Evolutionary conservation across 2,888 invertebrate species (phyloP), one percentile per base, ranked within the genome.

Genomic region (Octonoba sinensis): DNA sequence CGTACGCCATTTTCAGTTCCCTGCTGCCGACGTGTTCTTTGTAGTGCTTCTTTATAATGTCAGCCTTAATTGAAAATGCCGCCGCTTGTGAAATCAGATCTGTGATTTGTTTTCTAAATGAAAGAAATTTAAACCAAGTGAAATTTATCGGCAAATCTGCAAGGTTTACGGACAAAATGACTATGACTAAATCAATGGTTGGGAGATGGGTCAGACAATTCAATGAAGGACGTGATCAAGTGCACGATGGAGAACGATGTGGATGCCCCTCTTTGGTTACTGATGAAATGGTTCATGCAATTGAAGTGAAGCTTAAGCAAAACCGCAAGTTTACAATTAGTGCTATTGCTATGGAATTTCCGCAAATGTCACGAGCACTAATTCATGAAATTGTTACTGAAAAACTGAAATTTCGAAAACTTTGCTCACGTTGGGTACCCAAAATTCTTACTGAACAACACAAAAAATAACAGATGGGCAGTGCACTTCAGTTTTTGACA

Each of bases 161-260:
- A n/a, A n/a, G n/a, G n/a, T n/a, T n/a, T n/a, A n/a, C n/a, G n/a
- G n/a, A n/a, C n/a, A n/a, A n/a, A 57, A 57, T 12, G 2, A 11
- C 57, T 57, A 57, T n/a, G 57, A 16, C 20, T 4, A 22, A 57
- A 20, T 57, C 57, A 57, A 57, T 57, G 57, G 62, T n/a, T n/a
- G n/a, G n/a, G n/a, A 65, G 65, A 18, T 65, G 47, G 22, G 20
- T 44, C 6, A 44, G 66, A 51, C 66, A 66, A 18, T 49, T 66
- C 51, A 66, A 66, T 49, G 66, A 66, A 66, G 66, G 66, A 4
- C 49, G 51, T 49, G 51, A 66, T 49, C 20, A 22, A 51, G 49
- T 66, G 22, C 8, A 66, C 24, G 66, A 49, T 66, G 49, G 27
- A 51, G 66, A 66, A 51, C 66, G 51, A 66, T 22, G 66, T 66